Conservation (phyloP, 2,113 vertebrate genomes). For the Macrotus californicus region DNA sequence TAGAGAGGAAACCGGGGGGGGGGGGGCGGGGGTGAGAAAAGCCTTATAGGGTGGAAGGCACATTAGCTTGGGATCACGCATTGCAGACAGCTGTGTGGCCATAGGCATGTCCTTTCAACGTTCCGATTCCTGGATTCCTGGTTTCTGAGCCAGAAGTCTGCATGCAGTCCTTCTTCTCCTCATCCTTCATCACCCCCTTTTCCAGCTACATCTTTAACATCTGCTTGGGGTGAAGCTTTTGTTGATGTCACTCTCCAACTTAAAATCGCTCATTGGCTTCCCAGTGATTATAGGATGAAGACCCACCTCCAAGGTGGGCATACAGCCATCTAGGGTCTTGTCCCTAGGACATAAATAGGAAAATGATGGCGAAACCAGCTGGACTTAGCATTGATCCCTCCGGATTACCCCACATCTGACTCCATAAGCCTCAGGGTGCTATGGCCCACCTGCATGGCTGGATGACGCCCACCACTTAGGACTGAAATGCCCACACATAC, state of each 20-base stretch:
- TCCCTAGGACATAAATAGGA: background rate
- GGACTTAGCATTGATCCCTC: background rate
- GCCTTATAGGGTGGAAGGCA: background rate
- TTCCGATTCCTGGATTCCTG: background rate
- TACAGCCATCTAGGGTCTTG: background rate
- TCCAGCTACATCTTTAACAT: background rate
- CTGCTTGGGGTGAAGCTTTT: background rate
- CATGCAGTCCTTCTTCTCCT: background rate
- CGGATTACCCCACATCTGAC: background rate
- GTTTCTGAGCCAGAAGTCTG: background rate
- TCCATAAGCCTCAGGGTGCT: background rate
- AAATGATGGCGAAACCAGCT: background rate
- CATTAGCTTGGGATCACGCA: background rate
- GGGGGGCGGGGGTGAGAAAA: background rate
- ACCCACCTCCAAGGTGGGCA: background rate
- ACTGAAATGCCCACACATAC: background rate
- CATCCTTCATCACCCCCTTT: background rate
- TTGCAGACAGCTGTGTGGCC: background rate
- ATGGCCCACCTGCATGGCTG: background rate
- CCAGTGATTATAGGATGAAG: background rate
- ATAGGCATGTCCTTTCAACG: background rate
- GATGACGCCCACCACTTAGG: background rate
- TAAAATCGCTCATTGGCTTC: background rate
- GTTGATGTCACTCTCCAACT: background rate
- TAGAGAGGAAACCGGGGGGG: background rate